These are phyloP conservation scores for Lamellibrachia satsuma DNA, from an alignment of 2,888 invertebrate genomes.

Conservation along the genomic window DNA sequence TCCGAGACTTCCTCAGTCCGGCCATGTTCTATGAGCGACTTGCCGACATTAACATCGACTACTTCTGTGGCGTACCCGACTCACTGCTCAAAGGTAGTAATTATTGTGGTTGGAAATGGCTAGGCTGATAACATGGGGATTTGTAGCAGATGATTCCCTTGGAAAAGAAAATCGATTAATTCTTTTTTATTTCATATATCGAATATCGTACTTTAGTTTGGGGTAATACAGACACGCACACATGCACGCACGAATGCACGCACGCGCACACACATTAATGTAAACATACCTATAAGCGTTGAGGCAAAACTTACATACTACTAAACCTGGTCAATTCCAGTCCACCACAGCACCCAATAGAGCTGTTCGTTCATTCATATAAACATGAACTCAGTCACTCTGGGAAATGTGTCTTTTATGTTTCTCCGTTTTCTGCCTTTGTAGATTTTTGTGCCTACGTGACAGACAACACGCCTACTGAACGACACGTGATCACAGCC, in stretches of 20 bases:
- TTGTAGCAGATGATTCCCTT: too few relatives aligned
- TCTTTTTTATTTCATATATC: too few relatives aligned
- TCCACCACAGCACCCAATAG: too few relatives aligned
- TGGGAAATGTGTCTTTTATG: not conserved
- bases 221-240: not conserved
- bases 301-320: too few relatives aligned
- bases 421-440: constrained; percentile 33
- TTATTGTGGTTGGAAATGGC: not conserved
- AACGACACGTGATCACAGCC: constrained; percentile 65
- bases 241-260: not conserved
- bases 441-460: constrained; percentile 68
- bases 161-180: too few relatives aligned
- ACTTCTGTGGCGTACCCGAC: constrained; percentile 67
- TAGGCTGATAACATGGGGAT: not conserved
- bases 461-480: constrained; percentile 57
- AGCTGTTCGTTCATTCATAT: not conserved
- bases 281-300: not conserved
- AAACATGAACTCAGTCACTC: not conserved
- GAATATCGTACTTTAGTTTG: too few relatives aligned
- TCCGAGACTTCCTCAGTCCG: constrained; percentile 65
- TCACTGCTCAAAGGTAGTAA: constrained; percentile 66
- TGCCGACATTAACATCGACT: constrained; percentile 63
- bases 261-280: not conserved
- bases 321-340: too few relatives aligned
- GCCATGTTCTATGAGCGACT: constrained; percentile 64